Evolutionary conservation across 1,140 invertebrate genomes (phyloP), one percentile per base, ranked within the genome.

Genomic region (Drosophila kikkawai): DNA sequence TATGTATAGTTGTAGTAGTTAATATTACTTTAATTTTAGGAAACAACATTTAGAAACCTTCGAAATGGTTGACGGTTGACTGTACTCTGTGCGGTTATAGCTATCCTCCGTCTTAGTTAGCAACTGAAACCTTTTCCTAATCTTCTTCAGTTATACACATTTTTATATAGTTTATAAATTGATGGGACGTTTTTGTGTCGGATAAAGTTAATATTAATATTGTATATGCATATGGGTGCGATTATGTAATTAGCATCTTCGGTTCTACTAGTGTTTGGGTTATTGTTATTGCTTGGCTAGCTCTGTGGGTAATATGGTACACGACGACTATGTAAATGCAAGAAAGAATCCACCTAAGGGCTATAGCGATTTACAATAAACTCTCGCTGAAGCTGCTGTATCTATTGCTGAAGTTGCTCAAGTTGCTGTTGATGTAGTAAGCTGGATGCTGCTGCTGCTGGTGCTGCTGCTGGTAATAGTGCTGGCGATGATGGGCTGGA

Each of bases 11-110:
- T 50, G 48, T 32, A 50, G 51, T 55, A 37, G 51, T 55, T 37
- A 22, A 37, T 55, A 47, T 59, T 71, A 63, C 32, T 48, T 56
- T 63, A 57, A 17, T 58, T 68, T 57, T 90, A 90, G 85, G 85
- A 90, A 90, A 90, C 85, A 79, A 90, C 84, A 83, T 82, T 73
- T 77, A 90, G 85, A 90, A 90, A 90, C 85, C 85, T 76, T 90
- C 44, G 67, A 88, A 90, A 64, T 63, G 79, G 34, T 78, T 79
- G 51, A 55, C 50, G 70, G 47, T 57, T 68, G 41, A 17, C n/a
- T n/a, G 17, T 37, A 41, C 60, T 47, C 19, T 13, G 12, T 32
- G 37, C 65, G 59, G 48, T 7, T 9, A 5, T 42, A 47, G 29
- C 65, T 45, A 8, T 58, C 17, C 36, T 37, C 44, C 69, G 41